These are phyloP conservation scores for Diadegma fenestrale DNA, from an alignment of 2,888 invertebrate species.

Conservation along the genomic window DNA sequence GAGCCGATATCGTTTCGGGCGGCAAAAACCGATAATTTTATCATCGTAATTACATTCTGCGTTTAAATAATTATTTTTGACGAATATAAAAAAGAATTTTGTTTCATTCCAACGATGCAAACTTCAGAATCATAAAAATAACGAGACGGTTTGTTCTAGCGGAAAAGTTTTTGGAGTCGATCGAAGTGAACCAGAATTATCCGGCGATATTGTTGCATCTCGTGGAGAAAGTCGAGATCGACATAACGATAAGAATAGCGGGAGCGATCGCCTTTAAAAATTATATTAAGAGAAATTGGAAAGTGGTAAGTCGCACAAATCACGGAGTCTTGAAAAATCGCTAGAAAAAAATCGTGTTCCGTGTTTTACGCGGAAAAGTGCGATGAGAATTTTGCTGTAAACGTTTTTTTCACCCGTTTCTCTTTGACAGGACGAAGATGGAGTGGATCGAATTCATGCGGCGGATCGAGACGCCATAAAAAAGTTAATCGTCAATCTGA, in stretches of 20 bases:
- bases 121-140: background rate
- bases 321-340: background rate
- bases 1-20: too few species aligned
- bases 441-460: slow-evolving; percentile 91
- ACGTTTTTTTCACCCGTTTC: slow-evolving; percentile 7
- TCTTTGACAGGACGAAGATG: slow-evolving; percentile 88
- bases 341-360: background rate
- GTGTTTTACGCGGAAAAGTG: too few species aligned
- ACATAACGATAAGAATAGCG: slow-evolving; percentile 93
- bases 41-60: too few species aligned
- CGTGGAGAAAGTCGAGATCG: slow-evolving; percentile 93
- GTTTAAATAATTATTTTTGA: too few species aligned
- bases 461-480: slow-evolving; percentile 94
- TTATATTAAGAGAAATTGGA: slow-evolving; percentile 98
- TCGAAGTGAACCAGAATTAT: slow-evolving; percentile 96
- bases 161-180: slow-evolving; percentile 95
- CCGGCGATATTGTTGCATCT: slow-evolving; percentile 94
- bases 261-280: slow-evolving; percentile 99
- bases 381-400: too few species aligned
- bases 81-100: too few species aligned
- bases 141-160: slow-evolving; percentile 87
- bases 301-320: slow-evolving; percentile 87
- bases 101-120: too few species aligned
- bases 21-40: too few species aligned
- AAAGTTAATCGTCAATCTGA: slow-evolving; percentile 94